A percentile compares a stretch with the other conserved stretches of the same genome.
Conservation (phyloP, 2,888 invertebrate genomes). For the Venustoraphidia nigricollis region DNA sequence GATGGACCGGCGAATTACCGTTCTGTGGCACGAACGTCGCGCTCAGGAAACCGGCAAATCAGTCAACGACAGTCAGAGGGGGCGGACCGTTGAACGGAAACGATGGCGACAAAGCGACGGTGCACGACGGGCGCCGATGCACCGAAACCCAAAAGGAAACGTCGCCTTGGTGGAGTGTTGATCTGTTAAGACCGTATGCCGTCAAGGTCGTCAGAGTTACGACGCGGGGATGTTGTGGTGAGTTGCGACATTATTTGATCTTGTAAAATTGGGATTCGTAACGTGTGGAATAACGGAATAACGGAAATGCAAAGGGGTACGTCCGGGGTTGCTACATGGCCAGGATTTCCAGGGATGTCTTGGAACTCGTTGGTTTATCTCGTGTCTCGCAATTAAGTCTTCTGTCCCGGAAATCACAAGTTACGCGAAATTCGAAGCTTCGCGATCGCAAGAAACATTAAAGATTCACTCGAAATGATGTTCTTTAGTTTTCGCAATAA, state of each 20-base stretch:
- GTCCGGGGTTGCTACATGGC: too few species aligned
- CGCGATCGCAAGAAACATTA: too few species aligned
- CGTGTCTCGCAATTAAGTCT: too few species aligned
- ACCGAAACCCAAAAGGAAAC: conserved; percentile 81
- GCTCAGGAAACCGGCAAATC: conserved; percentile 74
- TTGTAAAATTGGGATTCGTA: background rate
- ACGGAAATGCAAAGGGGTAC: too few species aligned
- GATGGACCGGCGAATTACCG: conserved; percentile 69
- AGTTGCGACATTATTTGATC: conserved; percentile 15
- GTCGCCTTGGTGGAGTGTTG: conserved; percentile 89
- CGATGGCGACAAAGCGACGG: conserved; percentile 69
- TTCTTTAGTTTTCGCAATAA: too few species aligned
- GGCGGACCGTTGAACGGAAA: conserved; percentile 73
- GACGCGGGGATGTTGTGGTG: conserved; percentile 66
- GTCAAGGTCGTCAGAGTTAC: conserved; percentile 76
- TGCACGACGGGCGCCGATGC: conserved; percentile 77
- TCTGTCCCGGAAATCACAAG: too few species aligned
- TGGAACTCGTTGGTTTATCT: too few species aligned
- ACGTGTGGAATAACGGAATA: too few species aligned
- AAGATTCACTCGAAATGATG: too few species aligned
- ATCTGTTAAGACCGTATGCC: conserved; percentile 67
- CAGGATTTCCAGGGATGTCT: too few species aligned
- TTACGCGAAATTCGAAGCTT: too few species aligned
- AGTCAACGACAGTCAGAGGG: conserved; percentile 76
- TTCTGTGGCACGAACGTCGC: conserved; percentile 83